phyloP scores from a whole-genome alignment of 2,113 vertebrate species.

The Brachypteracias leptosomus region DNA sequence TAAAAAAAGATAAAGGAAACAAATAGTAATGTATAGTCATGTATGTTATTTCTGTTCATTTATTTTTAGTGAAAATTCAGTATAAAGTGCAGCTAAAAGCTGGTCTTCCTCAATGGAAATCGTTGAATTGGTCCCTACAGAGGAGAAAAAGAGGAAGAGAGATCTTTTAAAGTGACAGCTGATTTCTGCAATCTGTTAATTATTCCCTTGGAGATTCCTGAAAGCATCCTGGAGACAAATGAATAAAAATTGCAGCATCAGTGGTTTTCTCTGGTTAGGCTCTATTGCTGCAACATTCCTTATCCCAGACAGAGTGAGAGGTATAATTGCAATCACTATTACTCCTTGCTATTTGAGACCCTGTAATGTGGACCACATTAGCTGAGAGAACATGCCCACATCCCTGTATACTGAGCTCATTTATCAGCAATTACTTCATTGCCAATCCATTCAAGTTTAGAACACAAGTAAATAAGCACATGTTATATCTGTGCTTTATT shows the following conservation, averaged over 20 bases:
- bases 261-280: background rate
- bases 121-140: background rate
- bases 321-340: background rate
- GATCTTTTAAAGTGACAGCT: background rate
- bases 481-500: background rate
- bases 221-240: slow-evolving; percentile 10
- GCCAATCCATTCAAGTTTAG: background rate
- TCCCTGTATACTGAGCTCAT: background rate
- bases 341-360: background rate
- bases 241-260: background rate
- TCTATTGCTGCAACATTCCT: background rate
- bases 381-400: background rate
- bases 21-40: background rate
- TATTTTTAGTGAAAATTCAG: background rate
- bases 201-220: slow-evolving; percentile 21
- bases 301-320: background rate
- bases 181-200: slow-evolving; percentile 19
- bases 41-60: background rate
- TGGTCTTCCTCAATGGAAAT: background rate
- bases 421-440: background rate
- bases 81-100: background rate
- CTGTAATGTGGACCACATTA: background rate
- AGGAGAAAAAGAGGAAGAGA: background rate
- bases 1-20: background rate
- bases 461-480: background rate